Conservation (phyloP, 2,113 vertebrate genomes). For the Nesoenas mayeri region DNA sequence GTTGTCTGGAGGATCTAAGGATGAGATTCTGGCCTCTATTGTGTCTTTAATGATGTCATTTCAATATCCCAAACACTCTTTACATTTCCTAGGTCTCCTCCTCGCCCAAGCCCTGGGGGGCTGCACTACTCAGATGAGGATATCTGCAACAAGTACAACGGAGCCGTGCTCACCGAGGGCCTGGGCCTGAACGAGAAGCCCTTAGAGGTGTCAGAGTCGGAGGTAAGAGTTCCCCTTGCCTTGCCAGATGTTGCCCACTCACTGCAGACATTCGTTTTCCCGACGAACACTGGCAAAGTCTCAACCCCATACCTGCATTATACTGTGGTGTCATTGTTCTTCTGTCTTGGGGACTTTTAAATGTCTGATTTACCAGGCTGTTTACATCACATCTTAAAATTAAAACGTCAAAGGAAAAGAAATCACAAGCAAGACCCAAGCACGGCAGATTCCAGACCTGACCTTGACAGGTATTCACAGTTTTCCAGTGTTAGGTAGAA, state of each 20-base stretch:
- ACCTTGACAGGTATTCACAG: not conserved
- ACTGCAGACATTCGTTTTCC: not conserved
- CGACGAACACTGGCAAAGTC: not conserved
- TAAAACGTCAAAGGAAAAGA: not conserved
- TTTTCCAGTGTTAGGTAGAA: not conserved
- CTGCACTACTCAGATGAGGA: slow-evolving; percentile 96
- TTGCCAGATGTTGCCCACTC: not conserved
- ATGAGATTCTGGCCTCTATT: not conserved
- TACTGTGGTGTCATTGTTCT: not conserved
- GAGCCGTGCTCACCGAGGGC: slow-evolving; percentile 85
- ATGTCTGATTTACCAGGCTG: not conserved
- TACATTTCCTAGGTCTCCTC: slow-evolving; percentile 83
- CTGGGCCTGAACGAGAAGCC: slow-evolving; percentile 87
- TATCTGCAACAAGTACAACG: slow-evolving; percentile 93
- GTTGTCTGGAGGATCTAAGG: not conserved
- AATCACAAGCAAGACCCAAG: not conserved
- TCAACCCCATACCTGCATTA: not conserved
- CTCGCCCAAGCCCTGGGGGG: slow-evolving; percentile 91
- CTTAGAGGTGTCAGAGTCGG: slow-evolving; percentile 88
- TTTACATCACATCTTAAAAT: not conserved
- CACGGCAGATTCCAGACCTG: not conserved
- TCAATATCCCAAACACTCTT: not conserved
- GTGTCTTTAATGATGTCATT: not conserved
- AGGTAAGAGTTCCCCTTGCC: slow-evolving; percentile 75
- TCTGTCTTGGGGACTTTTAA: not conserved